Base-by-base conservation (phyloP, 2,113 vertebrate genomes). In the Melanocharis versteri region DNA sequence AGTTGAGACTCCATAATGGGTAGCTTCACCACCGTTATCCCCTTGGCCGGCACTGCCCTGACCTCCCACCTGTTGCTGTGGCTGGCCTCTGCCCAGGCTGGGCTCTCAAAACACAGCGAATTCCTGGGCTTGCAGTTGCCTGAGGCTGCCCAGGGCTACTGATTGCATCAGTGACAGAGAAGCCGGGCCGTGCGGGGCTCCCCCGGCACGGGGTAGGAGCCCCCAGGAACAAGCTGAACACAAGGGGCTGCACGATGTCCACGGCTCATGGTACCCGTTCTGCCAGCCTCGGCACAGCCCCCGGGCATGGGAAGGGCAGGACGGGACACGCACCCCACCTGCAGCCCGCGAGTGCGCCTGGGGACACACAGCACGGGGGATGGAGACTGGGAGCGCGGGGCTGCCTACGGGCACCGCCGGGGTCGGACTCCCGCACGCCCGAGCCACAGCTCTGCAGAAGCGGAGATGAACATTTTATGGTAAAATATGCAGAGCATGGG, bases 1-100 rank as follows among this genome's bases (percentile, higher is more conserved):
- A 97, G 93, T 96, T 93, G 82, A 80, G 82, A 84, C 73, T 96
- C 69, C 91, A 76, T 80, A 95, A 86, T 33, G 61, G 86, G 82
- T 86, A 83, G 61, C 68, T 78, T 72, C 4, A 20, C 54, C 11
- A 10, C 70, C 31, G 42, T 81, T 83, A 48, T 77, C 45, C 70
- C 78, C 42, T 81, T 47, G 26, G 22, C 53, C 24, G 5, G 42
- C 12, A 13, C 40, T 90, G 92, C 87, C 91, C 87, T 48, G 56
- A 39, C 84, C 39, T 86, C 75, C 80, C 83, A 84, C 13, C 35
- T 48, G 39, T 57, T 8, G 3, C 45, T 23, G 19, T 9, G 30
- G 4, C 26, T 56, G 77, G 31, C 9, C 7, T 44, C 56, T 6
- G 13, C 28, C 3, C 1, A 50, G 61, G 31, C 50, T 17, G 68